Evolutionary conservation across 1,140 invertebrate species (phyloP).

Genomic region (Platyscapa corneri): DNA sequence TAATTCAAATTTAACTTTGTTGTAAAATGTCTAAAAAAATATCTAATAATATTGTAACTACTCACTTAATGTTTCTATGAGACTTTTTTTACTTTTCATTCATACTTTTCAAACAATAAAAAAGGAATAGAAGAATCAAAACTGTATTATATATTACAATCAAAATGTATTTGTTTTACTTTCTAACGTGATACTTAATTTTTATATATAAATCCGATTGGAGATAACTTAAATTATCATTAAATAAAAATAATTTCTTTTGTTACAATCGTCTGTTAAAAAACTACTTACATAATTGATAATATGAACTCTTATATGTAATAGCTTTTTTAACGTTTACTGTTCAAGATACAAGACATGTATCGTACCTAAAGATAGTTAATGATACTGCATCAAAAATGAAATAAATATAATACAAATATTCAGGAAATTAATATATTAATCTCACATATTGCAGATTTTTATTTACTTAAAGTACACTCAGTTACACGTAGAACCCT

Average conservation of each 20-base stretch:
- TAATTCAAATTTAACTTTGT: no score
- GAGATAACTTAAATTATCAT: neutral
- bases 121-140: neutral
- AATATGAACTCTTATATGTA: neutral
- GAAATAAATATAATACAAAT: neutral
- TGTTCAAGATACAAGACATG: neutral
- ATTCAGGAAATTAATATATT: neutral
- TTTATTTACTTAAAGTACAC: neutral
- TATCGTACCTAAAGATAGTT: slow-evolving; percentile 2
- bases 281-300: neutral
- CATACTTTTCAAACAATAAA: no score
- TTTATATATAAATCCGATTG: neutral
- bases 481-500: neutral
- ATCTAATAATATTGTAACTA: no score
- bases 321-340: neutral
- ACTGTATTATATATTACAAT: neutral
- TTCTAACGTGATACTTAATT: neutral
- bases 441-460: neutral
- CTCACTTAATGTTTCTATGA: no score
- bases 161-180: neutral
- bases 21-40: no score
- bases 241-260: neutral
- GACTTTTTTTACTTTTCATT: no score
- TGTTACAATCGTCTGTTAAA: neutral
- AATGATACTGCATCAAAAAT: neutral